A percentile compares a stretch with the other conserved stretches of the same genome.
phyloP scores from a whole-genome alignment of 2,888 invertebrate genomes.

The Neocrepidodera transversa region DNA sequence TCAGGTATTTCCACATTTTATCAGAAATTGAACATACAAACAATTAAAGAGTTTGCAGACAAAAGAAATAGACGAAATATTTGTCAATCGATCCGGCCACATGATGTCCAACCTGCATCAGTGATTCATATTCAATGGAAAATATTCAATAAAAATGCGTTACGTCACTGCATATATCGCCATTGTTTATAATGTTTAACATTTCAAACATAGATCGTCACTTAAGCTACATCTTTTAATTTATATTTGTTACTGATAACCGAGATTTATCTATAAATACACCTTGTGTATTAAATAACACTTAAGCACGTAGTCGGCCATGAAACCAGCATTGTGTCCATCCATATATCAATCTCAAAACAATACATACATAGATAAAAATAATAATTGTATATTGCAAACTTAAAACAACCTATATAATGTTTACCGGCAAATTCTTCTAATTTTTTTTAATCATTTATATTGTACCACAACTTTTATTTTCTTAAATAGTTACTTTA shows the following conservation, averaged over 20 bases:
- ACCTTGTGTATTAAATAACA: slow-evolving; percentile 40
- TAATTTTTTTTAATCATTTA: too few relatives aligned
- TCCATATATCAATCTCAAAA: slow-evolving; percentile 28
- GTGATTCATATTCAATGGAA: slow-evolving; percentile 23
- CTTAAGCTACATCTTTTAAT: slow-evolving; percentile 50
- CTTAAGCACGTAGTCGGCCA: slow-evolving; percentile 42
- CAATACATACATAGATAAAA: slow-evolving; percentile 14
- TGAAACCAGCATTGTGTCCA: slow-evolving; percentile 39
- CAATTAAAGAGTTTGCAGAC: background rate
- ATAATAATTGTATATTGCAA: slow-evolving; percentile 7
- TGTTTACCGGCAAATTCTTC: too few relatives aligned
- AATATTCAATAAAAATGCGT: slow-evolving; percentile 29
- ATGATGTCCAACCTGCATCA: slow-evolving; percentile 16
- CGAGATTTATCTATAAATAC: slow-evolving; percentile 46
- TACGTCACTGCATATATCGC: slow-evolving; percentile 28
- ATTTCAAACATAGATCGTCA: slow-evolving; percentile 48
- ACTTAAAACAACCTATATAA: too few relatives aligned
- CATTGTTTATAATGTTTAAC: slow-evolving; percentile 34
- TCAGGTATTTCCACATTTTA: slow-evolving; percentile 1
- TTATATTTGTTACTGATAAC: slow-evolving; percentile 44
- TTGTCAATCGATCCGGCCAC: slow-evolving; percentile 9
- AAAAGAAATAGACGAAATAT: slow-evolving; percentile 8
- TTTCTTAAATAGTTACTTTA: too few relatives aligned
- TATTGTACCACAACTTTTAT: too few relatives aligned
- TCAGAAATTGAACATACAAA: background rate